Evolutionary conservation across 2,888 invertebrate species (phyloP).

Genomic region (Eilema griseolum): DNA sequence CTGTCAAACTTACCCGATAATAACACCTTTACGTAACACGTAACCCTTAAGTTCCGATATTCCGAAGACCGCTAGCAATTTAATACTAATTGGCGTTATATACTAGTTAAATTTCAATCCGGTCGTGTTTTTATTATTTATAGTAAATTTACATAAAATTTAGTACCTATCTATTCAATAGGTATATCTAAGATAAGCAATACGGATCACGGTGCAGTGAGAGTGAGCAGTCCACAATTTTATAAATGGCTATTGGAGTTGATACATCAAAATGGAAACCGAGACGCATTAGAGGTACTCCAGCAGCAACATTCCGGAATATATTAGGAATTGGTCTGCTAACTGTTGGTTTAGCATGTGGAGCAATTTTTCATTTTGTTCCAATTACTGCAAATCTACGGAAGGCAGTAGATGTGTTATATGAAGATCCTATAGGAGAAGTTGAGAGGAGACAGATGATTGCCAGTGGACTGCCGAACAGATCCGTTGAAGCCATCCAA

Average conservation of each 20-base stretch:
- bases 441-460: slow-evolving; percentile 77
- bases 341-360: slow-evolving; percentile 72
- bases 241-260: slow-evolving; percentile 82
- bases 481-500: slow-evolving; percentile 63
- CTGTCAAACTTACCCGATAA: slow-evolving; percentile 8
- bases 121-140: not conserved
- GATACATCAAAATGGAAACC: slow-evolving; percentile 89
- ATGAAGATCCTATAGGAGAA: slow-evolving; percentile 78
- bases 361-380: slow-evolving; percentile 75
- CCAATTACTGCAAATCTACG: slow-evolving; percentile 64
- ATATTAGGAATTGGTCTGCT: slow-evolving; percentile 81
- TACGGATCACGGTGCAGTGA: not conserved
- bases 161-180: not conserved
- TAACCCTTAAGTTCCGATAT: not conserved
- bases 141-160: not conserved
- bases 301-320: slow-evolving; percentile 87
- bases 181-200: not conserved
- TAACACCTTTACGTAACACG: slow-evolving; percentile 18
- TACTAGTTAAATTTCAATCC: not conserved
- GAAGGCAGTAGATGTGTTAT: slow-evolving; percentile 63
- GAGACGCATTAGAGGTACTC: slow-evolving; percentile 89
- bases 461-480: slow-evolving; percentile 67
- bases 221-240: slow-evolving; percentile 11
- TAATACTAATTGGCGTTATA: not conserved
- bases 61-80: not conserved